Evolutionary conservation across 2,113 vertebrate species (phyloP), one percentile per base, ranked within the genome.

Genomic region (Theristicus caerulescens): DNA sequence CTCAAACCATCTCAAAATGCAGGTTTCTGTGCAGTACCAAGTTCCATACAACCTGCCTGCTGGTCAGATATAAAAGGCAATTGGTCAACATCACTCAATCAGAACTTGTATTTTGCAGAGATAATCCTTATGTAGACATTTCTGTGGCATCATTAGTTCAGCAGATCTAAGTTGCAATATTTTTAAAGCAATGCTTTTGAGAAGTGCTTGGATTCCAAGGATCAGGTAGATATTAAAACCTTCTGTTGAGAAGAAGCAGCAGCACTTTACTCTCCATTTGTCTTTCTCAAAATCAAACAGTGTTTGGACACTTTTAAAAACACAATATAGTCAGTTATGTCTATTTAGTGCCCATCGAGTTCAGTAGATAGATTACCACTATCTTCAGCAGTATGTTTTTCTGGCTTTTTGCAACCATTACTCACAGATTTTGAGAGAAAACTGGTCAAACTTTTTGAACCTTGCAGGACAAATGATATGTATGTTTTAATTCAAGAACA

Each of bases 401-500:
- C 16, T 76, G 16, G 15, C 9, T 91, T 90, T 82, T 61, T 58
- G 3, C 66, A 74, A n/a, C 7, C 3, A 2, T 71, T 36, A 10
- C 54, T 87, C 17, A 46, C 64, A 82, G 21, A 81, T 84, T 74
- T 84, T 71, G 46, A 73, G 49, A 87, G 34, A 80, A 89, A 96
- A 94, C 21, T 29, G 8, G 54, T 29, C 10, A 88, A 87, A 47
- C 2, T n/a, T 70, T 76, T 70, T 77, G 27, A 95, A 92, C 44
- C 24, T n/a, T 90, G 65, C 47, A 86, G 59, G 42, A 61, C 18
- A 92, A 93, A 66, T 57, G 4, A 86, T 57, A 14, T 62, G 17
- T 57, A 26, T 88, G 27, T 88, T 93, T 92, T 79, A 89, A 95
- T 73, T 91, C 58, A 70, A 88, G 86, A 92, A 49, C 17, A 82